Percentiles rank a stretch among this genome's conserved stretches.
Evolutionary conservation across 2,888 invertebrate species (phyloP).

Genomic region (Lamellibrachia satsuma): DNA sequence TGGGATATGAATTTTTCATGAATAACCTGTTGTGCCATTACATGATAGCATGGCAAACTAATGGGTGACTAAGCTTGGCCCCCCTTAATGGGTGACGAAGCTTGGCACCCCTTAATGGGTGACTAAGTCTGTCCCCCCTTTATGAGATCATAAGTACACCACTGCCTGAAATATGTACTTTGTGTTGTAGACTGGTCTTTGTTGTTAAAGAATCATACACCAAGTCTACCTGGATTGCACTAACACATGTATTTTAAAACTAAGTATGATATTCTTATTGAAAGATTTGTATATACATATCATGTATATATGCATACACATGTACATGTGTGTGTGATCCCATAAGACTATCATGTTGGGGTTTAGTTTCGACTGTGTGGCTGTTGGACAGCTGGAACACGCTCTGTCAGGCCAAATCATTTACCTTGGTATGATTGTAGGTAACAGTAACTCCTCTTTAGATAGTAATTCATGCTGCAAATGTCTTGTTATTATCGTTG

Average conservation of each 20-base stretch:
- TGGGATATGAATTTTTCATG: too few species aligned
- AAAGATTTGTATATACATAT: background rate
- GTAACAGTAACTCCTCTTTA: background rate
- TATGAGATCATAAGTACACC: too few species aligned
- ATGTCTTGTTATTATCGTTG: background rate
- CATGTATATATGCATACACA: background rate
- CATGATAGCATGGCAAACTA: too few species aligned
- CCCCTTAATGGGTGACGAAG: too few species aligned
- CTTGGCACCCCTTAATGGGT: too few species aligned
- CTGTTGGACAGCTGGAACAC: background rate
- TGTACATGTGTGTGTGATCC: background rate
- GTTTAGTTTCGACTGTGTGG: background rate
- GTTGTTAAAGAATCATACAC: background rate
- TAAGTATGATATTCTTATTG: background rate
- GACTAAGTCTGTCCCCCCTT: too few species aligned
- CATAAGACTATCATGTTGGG: background rate
- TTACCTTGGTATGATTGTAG: background rate
- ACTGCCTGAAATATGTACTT: background rate
- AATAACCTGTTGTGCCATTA: too few species aligned
- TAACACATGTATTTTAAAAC: background rate
- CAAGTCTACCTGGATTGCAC: background rate
- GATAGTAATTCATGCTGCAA: background rate
- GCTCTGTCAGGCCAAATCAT: background rate
- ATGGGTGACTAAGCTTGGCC: too few species aligned
- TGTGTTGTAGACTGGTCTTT: background rate